Base-by-base conservation (phyloP, 2,797 vertebrate species). In the Hipposideros larvatus region DNA sequence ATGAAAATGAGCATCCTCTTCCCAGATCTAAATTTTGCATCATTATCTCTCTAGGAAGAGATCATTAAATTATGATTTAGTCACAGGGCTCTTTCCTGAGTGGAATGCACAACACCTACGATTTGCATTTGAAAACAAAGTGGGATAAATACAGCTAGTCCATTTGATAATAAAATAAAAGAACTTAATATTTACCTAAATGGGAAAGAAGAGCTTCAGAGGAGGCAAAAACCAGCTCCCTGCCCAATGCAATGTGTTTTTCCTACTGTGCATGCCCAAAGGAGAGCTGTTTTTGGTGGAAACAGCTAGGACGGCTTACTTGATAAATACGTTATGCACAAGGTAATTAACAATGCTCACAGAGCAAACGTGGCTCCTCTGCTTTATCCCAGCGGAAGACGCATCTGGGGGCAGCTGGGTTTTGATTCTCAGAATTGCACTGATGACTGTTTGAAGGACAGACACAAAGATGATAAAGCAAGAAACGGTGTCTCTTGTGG, bases 81-180 rank as follows among this genome's bases (percentile, higher is more conserved):
- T 97, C 85, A 68, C 73, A 34, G 31, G 37, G 75, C 86, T 87
- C 78, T 78, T 77, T 87, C 51, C 90, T 92, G 93, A 85, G 68
- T 77, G 77, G 66, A 95, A 85, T 97, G 65, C 89, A 90, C 63
- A 97, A 86, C 16, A 59, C 70, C 86, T 68, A 14, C 4, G 28
- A 93, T 95, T 88, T 95, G 88, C 94, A 95, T 90, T 61, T 91
- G 94, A 94, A 97, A 96, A 65, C 73, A 68, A 90, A 94, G 59
- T 55, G 61, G 51, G 41, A 84, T 75, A 74, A 95, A 92, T 87
- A 79, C 7, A 78, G 71, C 43, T 37, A n/a, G 24, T 73, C n/a
- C 28, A 71, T 59, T 95, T 89, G 31, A 66, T 84, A 82, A 68
- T 26, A 34, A 66, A 80, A 79, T 24, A 31, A 87, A 94, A 85